Evolutionary conservation across 2,888 invertebrate species (phyloP).

Genomic region (Sarcophaga rosellei): DNA sequence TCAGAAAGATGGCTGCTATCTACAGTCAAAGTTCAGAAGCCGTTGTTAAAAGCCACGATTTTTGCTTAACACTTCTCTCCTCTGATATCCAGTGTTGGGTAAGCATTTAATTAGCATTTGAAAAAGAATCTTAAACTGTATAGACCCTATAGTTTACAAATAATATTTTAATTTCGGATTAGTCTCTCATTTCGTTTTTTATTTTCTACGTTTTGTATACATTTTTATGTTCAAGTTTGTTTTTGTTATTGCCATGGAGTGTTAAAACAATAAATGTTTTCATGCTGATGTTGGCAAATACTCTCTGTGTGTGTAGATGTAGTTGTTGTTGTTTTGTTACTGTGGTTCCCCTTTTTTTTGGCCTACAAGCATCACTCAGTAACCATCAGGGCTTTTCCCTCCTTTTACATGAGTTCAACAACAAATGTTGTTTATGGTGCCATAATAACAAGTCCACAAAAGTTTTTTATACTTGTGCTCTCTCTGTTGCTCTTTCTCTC

Average conservation of each 20-base stretch:
- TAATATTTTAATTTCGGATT: slow-evolving; percentile 66
- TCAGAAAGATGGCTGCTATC: too few relatives aligned
- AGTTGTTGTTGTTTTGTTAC: slow-evolving; percentile 2
- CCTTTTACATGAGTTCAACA: slow-evolving; percentile 46
- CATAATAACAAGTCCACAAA: slow-evolving; percentile 48
- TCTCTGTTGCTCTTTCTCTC: background rate
- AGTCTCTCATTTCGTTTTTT: slow-evolving; percentile 57
- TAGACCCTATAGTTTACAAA: background rate
- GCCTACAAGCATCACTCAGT: slow-evolving; percentile 19
- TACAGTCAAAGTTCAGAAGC: too few relatives aligned
- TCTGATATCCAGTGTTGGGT: too few relatives aligned
- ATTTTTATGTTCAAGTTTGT: background rate
- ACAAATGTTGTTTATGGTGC: slow-evolving; percentile 61
- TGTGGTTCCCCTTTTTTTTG: slow-evolving; percentile 9
- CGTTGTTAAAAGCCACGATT: too few relatives aligned
- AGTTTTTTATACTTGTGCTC: background rate
- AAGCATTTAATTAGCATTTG: too few relatives aligned
- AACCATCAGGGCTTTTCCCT: slow-evolving; percentile 9
- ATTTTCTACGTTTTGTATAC: background rate
- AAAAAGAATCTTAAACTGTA: too few relatives aligned
- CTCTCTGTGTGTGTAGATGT: background rate
- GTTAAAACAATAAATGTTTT: slow-evolving; percentile 67
- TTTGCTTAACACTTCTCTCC: too few relatives aligned
- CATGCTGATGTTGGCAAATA: slow-evolving; percentile 61
- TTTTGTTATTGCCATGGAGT: slow-evolving; percentile 34